phyloP scores from a whole-genome alignment of 2,113 vertebrate species.

The Sceloporus undulatus region DNA sequence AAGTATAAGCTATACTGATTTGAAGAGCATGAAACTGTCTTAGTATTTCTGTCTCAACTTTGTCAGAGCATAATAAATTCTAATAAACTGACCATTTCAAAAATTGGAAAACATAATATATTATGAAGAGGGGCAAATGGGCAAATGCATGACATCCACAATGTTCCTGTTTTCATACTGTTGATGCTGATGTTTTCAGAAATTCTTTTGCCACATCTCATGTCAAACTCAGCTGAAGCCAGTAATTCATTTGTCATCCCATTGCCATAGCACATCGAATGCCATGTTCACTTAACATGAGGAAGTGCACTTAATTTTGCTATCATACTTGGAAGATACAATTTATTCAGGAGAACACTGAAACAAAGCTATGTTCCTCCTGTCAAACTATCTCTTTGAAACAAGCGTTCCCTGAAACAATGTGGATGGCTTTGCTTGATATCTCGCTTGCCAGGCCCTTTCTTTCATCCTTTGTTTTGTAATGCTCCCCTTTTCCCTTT shows the following conservation, averaged over 20 bases:
- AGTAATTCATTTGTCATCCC: not conserved
- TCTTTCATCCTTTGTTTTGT: not conserved
- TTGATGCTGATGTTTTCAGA: not conserved
- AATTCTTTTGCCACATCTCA: not conserved
- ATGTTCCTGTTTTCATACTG: not conserved
- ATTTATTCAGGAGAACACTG: not conserved
- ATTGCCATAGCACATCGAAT: not conserved
- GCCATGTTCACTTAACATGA: constrained; percentile 1
- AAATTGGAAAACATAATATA: not conserved
- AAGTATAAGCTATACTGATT: not conserved
- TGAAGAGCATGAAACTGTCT: not conserved
- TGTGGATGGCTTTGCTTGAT: not conserved
- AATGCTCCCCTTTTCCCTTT: not conserved
- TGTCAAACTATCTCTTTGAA: not conserved
- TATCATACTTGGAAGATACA: not conserved
- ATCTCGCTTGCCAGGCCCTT: not conserved
- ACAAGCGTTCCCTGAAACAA: not conserved
- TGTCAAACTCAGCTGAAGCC: not conserved
- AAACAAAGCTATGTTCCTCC: constrained; percentile 44
- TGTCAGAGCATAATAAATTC: not conserved
- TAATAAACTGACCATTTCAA: not conserved
- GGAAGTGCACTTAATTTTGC: not conserved
- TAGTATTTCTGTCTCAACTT: not conserved
- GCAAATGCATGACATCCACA: not conserved
- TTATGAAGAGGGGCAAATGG: not conserved